Base-by-base conservation (phyloP, 1,140 invertebrate genomes). In the Belonocnema kinseyi region DNA sequence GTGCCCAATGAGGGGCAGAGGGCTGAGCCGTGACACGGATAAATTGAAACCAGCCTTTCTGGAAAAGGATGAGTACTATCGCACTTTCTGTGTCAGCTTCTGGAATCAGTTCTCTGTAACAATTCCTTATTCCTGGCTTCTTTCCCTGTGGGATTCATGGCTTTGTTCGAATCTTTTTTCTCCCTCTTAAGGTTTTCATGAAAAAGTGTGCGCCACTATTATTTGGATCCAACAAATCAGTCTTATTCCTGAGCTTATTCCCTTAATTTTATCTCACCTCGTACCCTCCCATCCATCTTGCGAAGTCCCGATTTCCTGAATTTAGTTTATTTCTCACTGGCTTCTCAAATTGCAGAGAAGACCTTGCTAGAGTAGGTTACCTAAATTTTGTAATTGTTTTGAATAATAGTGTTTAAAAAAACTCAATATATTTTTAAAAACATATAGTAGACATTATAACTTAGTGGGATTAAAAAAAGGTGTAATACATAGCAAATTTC, bases 21-120 rank as follows among this genome's bases (percentile, higher is more conserved):
- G 21, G 19, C 26, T 33, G n/a, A 33, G 13, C 16, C 21, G 61
- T 66, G 61, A 66, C 16, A 16, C 21, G 61, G 61, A 66, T 66
- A 66, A 66, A 66, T 66, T 46, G 61, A 40, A 66, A 66, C 61
- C 61, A 66, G 33, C 12, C 14, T 66, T 6, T 61, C 61, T 66
- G n/a, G 21, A 46, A 66, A 40, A 40, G 61, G 40, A 16, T 4
- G 11, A n/a, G 12, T 33, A 21, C 21, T 12, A 10, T 21, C 11
- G 21, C 21, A 61, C 58, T 66, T 66, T 66, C 61, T 66, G 14
- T 6, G n/a, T 13, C 26, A 66, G 12, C 26, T 40, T 33, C 61
- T 66, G 7, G 13, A 66, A 46, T 66, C 61, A 66, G 26, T 61
- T 61, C 21, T 21, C 58, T 33, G 58, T 61, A 61, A 61, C 58